Base-by-base conservation (phyloP, 1,140 invertebrate species). In the Megathymus violae region DNA sequence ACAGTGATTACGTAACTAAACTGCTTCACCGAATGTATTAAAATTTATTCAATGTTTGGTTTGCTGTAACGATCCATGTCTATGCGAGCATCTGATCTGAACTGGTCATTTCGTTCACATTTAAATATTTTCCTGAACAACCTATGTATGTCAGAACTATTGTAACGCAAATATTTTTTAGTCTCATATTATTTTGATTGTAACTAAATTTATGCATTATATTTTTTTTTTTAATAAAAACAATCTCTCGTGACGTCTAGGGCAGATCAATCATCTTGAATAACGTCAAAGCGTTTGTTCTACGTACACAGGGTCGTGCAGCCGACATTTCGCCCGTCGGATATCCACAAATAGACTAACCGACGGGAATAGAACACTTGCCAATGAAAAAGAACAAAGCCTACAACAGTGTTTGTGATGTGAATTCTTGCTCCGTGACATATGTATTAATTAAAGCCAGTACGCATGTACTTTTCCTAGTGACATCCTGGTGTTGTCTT, bases 311-410 rank as follows among this genome's bases (percentile, higher is more conserved):
- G 27, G 41, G 48, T 61, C 60, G 41, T 22, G 22, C 44, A 11
- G n/a, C 54, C 34, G 52, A 58, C 52, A 62, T 61, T 62, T 59
- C 27, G 38, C 31, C 68, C 75, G 75, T 69, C 75, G 75, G 75
- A 66, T 66, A 64, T 74, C 60, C 71, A 58, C 40, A 68, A 76
- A 78, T 76, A 78, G 59, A 50, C 47, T 59, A 47, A 16, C 63
- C 63, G 63, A 65, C 56, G 63, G 63, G 63, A 65, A 65, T 65
- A 65, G 63, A 65, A 52, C 54, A 10, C 19, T 22, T 17, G 38
- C 54, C 14, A 51, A 44, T 14, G 7, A 58, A 58, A 58, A 58
- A 58, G 40, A 58, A 58, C 52, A 58, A 44, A 56, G 31, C 13
- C 40, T 11, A 16, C 47, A 44, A 58, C 52, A 58, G 44, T 58